Percentiles rank a stretch among this genome's conserved stretches.
Conservation (phyloP, 1,140 invertebrate genomes). For the Neodiprion pinetum region DNA sequence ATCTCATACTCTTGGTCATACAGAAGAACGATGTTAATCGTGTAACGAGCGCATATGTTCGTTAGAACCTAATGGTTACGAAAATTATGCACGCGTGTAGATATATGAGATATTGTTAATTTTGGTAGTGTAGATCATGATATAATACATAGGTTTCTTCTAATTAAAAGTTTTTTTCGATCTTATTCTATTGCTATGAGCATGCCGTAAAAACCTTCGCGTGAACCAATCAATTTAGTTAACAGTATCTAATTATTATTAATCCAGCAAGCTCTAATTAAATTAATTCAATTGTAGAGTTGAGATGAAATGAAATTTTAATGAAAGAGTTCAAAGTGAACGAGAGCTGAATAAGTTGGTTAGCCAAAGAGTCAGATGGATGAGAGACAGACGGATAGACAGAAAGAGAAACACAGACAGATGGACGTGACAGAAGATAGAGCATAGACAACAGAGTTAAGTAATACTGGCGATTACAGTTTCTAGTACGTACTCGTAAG, state of each 20-base stretch:
- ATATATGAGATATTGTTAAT: no score
- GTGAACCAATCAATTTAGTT: not conserved
- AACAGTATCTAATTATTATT: not conserved
- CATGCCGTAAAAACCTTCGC: not conserved
- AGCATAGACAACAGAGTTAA: not conserved
- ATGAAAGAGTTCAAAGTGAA: not conserved
- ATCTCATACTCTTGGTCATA: no score
- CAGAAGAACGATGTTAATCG: no score
- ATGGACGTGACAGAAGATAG: constrained; percentile 38
- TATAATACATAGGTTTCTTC: no score
- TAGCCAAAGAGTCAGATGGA: constrained; percentile 4
- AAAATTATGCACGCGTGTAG: no score
- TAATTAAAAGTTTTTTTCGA: no score
- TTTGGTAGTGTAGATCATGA: no score
- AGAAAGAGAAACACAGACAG: constrained; percentile 28
- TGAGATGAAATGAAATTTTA: constrained; percentile 1
- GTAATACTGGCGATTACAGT: not conserved
- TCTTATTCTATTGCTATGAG: not conserved
- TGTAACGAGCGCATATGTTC: no score
- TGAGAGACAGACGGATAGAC: constrained; percentile 35
- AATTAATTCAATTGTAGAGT: not conserved
- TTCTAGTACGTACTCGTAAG: not conserved
- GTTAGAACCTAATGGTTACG: no score
- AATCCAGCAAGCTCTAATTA: not conserved
- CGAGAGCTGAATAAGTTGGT: not conserved